phyloP scores from a whole-genome alignment of 2,888 invertebrate genomes.

The Synanthedon myopaeformis region DNA sequence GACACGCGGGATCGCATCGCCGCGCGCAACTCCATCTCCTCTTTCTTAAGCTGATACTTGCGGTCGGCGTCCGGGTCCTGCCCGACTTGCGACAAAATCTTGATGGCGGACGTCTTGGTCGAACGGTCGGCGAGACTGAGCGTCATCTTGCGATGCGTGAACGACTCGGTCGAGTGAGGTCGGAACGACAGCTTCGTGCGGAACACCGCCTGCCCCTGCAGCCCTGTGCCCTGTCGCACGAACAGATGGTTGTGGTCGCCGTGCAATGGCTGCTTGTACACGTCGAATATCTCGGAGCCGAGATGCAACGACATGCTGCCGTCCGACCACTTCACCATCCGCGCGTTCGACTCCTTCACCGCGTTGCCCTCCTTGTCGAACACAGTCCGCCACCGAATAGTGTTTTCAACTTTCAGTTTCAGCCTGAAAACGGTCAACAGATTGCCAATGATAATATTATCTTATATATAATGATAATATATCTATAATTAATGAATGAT shows the following conservation, averaged over 20 bases:
- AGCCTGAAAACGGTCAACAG: slow-evolving; percentile 63
- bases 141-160: slow-evolving; percentile 99
- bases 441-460: no score
- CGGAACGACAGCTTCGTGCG: slow-evolving; percentile 96
- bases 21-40: slow-evolving; percentile 94
- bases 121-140: slow-evolving; percentile 95
- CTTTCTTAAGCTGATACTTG: slow-evolving; percentile 94
- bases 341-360: slow-evolving; percentile 91
- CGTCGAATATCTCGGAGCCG: slow-evolving; percentile 98
- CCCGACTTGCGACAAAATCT: slow-evolving; percentile 94
- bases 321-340: slow-evolving; percentile 97
- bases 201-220: slow-evolving; percentile 98
- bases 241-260: slow-evolving; percentile 98
- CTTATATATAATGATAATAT: neutral
- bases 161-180: slow-evolving; percentile 98
- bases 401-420: slow-evolving; percentile 96
- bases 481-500: no score
- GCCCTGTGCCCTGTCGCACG: slow-evolving; percentile 96
- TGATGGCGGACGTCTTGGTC: slow-evolving; percentile 93
- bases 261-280: slow-evolving; percentile 92
- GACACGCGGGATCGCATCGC: slow-evolving; percentile 77
- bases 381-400: slow-evolving; percentile 92
- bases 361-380: slow-evolving; percentile 86
- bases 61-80: slow-evolving; percentile 95
- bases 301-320: slow-evolving; percentile 97